A percentile compares a stretch with the other conserved stretches of the same genome.
phyloP scores from a whole-genome alignment of 1,140 invertebrate species.

The Popillia japonica region DNA sequence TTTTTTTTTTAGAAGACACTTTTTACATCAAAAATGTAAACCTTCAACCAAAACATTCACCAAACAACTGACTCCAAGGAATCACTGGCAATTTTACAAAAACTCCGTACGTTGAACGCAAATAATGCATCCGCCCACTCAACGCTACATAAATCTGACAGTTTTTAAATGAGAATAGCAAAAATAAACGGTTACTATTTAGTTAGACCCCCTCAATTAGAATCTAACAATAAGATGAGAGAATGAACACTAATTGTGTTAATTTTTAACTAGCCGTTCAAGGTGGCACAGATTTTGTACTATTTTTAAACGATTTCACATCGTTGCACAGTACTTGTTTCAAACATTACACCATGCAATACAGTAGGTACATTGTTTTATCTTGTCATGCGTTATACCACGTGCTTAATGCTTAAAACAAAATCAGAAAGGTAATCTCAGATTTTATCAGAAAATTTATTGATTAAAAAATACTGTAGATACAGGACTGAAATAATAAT shows the following conservation, averaged over 20 bases:
- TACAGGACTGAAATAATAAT: too few relatives aligned
- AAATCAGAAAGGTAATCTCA: neutral
- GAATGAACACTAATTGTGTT: constrained; percentile 23
- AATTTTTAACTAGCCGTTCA: constrained; percentile 23
- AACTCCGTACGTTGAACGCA: neutral
- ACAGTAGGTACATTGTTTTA: constrained; percentile 5
- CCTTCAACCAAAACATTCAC: constrained; percentile 20
- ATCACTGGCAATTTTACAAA: constrained; percentile 33
- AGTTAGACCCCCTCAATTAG: neutral
- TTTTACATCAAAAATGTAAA: neutral
- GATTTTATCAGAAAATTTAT: neutral
- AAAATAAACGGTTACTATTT: constrained; percentile 1
- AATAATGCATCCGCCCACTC: constrained; percentile 13
- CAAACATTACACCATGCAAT: neutral
- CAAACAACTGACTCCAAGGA: constrained; percentile 22
- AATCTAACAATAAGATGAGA: constrained; percentile 14
- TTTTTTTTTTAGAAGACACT: neutral
- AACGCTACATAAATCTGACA: constrained; percentile 7
- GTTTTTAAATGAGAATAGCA: neutral
- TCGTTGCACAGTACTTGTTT: neutral
- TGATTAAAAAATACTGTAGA: neutral
- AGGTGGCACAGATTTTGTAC: constrained; percentile 17
- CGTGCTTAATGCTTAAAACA: neutral
- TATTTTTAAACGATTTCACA: constrained; percentile 13
- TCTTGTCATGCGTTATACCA: constrained; percentile 4